Evolutionary conservation across 2,888 invertebrate species (phyloP).

Genomic region (Augiades crinisus): DNA sequence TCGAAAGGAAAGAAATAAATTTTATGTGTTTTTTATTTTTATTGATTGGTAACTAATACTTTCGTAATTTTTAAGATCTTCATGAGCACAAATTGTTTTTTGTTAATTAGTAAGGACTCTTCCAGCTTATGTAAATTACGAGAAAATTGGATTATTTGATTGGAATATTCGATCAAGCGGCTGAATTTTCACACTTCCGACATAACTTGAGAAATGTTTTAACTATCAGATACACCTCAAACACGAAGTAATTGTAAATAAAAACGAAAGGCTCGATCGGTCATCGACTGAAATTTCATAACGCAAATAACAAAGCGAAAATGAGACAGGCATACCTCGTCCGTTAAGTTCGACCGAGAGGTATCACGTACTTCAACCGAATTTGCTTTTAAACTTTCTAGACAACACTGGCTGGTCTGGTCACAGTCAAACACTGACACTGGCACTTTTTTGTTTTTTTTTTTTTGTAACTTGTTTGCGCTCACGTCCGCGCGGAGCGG

Average conservation of each 20-base stretch:
- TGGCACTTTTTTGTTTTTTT: conserved; percentile 39
- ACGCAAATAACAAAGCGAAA: conserved; percentile 24
- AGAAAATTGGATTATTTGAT: too few relatives aligned
- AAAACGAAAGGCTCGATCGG: conserved; percentile 14
- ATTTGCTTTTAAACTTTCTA: conserved; percentile 28
- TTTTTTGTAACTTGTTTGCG: conserved; percentile 37
- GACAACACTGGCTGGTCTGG: conserved; percentile 25
- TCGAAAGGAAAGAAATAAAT: too few relatives aligned
- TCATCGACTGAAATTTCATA: conserved; percentile 22
- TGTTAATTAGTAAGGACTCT: too few relatives aligned
- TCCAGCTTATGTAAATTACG: too few relatives aligned
- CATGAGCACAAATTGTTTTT: too few relatives aligned
- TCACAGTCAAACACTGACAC: conserved; percentile 39
- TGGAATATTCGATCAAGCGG: too few relatives aligned
- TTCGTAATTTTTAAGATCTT: too few relatives aligned
- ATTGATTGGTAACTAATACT: too few relatives aligned
- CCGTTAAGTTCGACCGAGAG: conserved; percentile 23
- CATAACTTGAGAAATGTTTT: neutral
- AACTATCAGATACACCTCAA: neutral
- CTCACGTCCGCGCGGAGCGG: conserved; percentile 50
- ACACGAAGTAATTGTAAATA: neutral
- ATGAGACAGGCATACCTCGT: conserved; percentile 35
- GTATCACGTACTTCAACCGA: conserved; percentile 27
- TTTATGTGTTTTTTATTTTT: too few relatives aligned
- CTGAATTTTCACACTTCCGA: too few relatives aligned